Evolutionary conservation across 2,113 vertebrate genomes (phyloP).

Genomic region (Marmota monax): DNA sequence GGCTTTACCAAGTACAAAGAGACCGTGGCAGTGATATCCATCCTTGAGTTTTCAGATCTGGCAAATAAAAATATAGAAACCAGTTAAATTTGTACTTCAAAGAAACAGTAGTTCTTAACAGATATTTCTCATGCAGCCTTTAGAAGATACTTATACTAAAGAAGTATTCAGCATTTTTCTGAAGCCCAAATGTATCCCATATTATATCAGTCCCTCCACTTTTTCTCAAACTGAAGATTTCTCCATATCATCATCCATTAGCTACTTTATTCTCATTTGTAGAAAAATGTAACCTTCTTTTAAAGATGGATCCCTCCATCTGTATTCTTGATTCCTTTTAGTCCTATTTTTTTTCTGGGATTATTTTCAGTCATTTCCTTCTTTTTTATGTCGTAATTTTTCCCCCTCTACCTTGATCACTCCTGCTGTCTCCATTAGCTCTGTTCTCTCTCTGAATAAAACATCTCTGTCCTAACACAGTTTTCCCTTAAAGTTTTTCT

Average conservation of each 20-base stretch:
- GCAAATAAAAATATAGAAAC: neutral
- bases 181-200: neutral
- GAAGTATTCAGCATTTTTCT: neutral
- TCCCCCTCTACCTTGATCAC: neutral
- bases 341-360: neutral
- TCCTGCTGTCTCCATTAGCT: neutral
- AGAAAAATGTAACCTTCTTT: neutral
- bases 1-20: neutral
- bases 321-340: neutral
- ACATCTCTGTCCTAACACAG: neutral
- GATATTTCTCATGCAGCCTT: neutral
- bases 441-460: neutral
- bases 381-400: neutral
- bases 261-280: neutral
- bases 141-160: neutral
- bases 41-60: neutral
- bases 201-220: neutral
- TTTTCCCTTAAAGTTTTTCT: neutral
- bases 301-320: neutral
- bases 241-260: neutral
- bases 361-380: neutral
- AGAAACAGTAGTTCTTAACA: neutral
- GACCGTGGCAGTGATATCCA: neutral
- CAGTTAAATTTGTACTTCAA: conserved; percentile 16
- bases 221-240: neutral